Evolutionary conservation across 30 jellyfish, hydroid and myxozoan genomes (phyloP).

Genomic region (Cassiopea xamachana): DNA sequence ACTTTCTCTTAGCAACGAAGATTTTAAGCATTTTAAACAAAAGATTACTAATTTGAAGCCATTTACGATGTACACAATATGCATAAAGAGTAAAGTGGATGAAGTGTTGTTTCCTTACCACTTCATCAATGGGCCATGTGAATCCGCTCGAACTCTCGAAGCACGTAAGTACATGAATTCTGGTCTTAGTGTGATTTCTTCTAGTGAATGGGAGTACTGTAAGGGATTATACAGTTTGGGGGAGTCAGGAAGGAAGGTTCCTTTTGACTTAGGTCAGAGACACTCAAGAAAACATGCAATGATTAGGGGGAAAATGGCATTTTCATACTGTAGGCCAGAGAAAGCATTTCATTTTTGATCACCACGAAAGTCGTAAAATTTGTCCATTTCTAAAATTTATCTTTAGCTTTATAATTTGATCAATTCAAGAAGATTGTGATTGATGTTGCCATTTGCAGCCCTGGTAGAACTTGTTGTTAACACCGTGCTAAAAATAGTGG

Average conservation of each 20-base stretch:
- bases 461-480: background rate
- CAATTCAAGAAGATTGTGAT: background rate
- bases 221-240: background rate
- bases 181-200: background rate
- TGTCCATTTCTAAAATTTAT: background rate
- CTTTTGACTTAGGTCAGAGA: background rate
- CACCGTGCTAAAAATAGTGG: no score
- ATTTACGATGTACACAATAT: background rate
- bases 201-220: background rate
- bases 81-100: slow-evolving; percentile 5
- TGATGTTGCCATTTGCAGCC: background rate
- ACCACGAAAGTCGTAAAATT: background rate
- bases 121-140: background rate
- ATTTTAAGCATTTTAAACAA: background rate
- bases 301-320: no score
- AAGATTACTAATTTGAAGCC: slow-evolving; percentile 3
- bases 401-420: no score
- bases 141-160: background rate
- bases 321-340: no score
- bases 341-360: no score
- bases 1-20: background rate
- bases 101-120: background rate
- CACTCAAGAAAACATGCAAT: no score
- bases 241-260: background rate
- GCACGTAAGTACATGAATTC: background rate